Base-by-base conservation (phyloP, 2,113 vertebrate genomes). In the Pangasianodon hypophthalmus region DNA sequence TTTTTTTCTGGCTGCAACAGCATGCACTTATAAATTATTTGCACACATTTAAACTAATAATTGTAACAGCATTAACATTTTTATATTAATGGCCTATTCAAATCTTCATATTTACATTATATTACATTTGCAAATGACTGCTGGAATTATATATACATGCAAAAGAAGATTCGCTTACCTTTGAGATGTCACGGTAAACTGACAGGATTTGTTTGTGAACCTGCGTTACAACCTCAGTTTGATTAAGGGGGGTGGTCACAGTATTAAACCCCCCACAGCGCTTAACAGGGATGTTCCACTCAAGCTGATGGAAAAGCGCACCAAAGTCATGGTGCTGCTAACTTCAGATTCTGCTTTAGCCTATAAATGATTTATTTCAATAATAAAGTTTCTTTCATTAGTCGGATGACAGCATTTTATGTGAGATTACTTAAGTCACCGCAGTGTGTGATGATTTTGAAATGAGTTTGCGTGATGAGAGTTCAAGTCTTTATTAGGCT, bases 131-230 rank as follows among this genome's bases (percentile, higher is more conserved):
- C 19, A 84, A 41, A 84, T 41, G 13, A 60, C 1, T 82, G 14
- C 80, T 82, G 10, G 37, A n/a, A n/a, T 8, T 18, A 58, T 6
- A 11, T 19, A 41, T 18, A 11, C 5, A 32, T 32, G 13, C 29
- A 18, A 10, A 41, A 29, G 2, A 80, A 48, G 16, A 88, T 54
- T 80, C 81, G 88, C 92, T 90, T 93, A 89, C 91, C 93, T 94
- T 91, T 88, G 89, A 89, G 91, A 87, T 91, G 89, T 58, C 77
- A 64, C 54, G 11, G 80, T 32, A n/a, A 50, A 85, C 82, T 90
- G 86, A 32, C 73, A 71, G 79, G 46, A 84, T 54, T 46, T 84
- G 62, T 80, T 73, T 90, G 73, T 87, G 54, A 88, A 56, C 41
- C 73, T 73, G 82, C 56, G 54, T 21, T 64, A 56, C 79, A 73